Evolutionary conservation across 2,113 vertebrate species (phyloP), one percentile per base, ranked within the genome.

Genomic region (Oophaga pumilio): DNA sequence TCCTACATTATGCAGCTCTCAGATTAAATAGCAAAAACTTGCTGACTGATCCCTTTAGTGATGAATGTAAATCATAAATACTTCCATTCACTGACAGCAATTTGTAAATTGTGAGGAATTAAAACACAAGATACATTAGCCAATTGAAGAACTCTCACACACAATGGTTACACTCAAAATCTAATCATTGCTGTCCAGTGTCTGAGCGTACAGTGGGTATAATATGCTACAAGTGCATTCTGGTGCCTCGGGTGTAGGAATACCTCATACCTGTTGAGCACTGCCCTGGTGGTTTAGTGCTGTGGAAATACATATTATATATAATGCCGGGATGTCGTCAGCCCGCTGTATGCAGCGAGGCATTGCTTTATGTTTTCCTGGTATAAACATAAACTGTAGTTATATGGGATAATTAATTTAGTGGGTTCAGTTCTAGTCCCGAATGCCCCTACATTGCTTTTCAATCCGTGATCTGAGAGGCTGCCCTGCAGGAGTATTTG

Each of bases 401-500:
- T 52, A 71, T 26, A 53, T 52, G 74, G 60, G 13, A 50, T 77
- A 88, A 88, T 88, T 83, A 66, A 88, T 84, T 88, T 84, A 84
- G 22, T 57, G 18, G 69, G 69, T 28, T 87, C 66, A 62, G 22
- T 49, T 53, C 17, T 26, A 26, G 33, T 73, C 79, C 50, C 62
- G 6, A 15, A 26, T 28, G 59, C 78, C 87, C 81, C 81, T 28
- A 28, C 59, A 18, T 68, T 56, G 57, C 77, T 77, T 66, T 52
- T 66, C 80, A 84, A 64, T 68, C 71, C 87, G 28, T 57, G 80
- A 88, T 83, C 49, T 76, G 60, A 88, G 60, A 59, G 33, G n/a
- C 52, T 88, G 50, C 87, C 86, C 87, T 88, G 60, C 80, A 83
- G 73, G 59, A 84, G 59, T 66, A 64, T 84, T 88, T 49, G 26